Conservation (phyloP, 2,888 invertebrate species). For the Dendrolimus houi region DNA sequence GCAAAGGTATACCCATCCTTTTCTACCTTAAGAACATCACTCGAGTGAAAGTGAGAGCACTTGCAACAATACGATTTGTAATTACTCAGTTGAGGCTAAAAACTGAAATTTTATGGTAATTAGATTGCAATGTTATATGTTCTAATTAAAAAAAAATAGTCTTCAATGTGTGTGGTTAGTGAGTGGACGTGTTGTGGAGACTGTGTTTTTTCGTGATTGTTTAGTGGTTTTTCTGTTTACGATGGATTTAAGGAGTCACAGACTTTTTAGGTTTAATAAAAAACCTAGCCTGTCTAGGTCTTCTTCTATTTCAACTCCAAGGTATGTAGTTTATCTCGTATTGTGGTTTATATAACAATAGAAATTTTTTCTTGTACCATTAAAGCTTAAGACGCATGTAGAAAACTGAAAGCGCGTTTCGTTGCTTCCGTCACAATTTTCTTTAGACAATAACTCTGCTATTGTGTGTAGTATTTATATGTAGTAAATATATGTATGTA, state of each 20-base stretch:
- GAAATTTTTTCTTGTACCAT: no score
- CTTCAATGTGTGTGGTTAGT: constrained; percentile 42
- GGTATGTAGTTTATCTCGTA: constrained; percentile 28
- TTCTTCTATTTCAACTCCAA: constrained; percentile 59
- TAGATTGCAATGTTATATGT: constrained; percentile 55
- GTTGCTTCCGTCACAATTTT: no score
- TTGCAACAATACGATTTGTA: constrained; percentile 49
- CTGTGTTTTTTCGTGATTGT: constrained; percentile 9
- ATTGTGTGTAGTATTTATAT: no score
- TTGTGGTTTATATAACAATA: no score
- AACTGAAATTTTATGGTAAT: constrained; percentile 74
- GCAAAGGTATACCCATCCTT: constrained; percentile 35
- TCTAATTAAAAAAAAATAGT: constrained; percentile 66
- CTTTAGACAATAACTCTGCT: no score
- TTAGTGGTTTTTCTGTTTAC: constrained; percentile 16
- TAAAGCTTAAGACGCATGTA: no score
- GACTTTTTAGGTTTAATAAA: constrained; percentile 42
- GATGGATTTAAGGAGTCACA: constrained; percentile 62
- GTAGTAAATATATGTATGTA: not conserved
- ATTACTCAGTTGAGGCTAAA: constrained; percentile 60
- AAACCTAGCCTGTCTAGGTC: constrained; percentile 48
- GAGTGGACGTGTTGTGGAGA: constrained; percentile 54
- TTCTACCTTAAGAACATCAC: constrained; percentile 30
- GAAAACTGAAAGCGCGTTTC: no score
- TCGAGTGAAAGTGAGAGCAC: constrained; percentile 41